Percentiles rank a stretch among this genome's conserved stretches.
Evolutionary conservation across 1,140 invertebrate species (phyloP).

Genomic region (Melitaea cinxia): DNA sequence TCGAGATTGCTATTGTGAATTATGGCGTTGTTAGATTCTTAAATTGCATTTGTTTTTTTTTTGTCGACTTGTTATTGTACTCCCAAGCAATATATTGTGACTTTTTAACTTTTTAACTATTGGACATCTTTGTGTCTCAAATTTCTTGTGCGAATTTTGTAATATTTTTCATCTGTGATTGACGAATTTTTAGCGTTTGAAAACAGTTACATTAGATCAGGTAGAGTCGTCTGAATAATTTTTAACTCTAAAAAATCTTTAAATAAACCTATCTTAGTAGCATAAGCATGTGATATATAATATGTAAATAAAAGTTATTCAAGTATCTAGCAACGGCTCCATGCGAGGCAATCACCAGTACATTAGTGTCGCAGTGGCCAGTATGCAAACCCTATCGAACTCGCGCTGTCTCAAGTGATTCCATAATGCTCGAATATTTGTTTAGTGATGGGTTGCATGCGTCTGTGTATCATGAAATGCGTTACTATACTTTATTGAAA

Average conservation of each 20-base stretch:
- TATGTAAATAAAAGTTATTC: conserved; percentile 1
- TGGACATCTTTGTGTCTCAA: too few relatives aligned
- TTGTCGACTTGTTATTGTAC: not conserved
- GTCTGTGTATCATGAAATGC: not conserved
- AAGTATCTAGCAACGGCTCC: conserved; percentile 23
- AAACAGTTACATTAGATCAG: too few relatives aligned
- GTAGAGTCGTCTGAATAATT: too few relatives aligned
- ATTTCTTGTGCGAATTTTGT: too few relatives aligned
- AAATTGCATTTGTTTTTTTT: not conserved
- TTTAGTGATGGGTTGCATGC: conserved; percentile 14
- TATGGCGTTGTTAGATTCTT: conserved; percentile 2
- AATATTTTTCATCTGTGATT: too few relatives aligned
- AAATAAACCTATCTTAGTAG: too few relatives aligned
- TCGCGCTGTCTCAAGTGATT: conserved; percentile 53
- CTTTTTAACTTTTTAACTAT: too few relatives aligned
- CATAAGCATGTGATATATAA: not conserved
- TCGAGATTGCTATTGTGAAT: conserved; percentile 12
- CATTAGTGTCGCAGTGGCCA: conserved; percentile 53
- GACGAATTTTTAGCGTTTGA: too few relatives aligned
- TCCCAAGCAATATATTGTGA: too few relatives aligned
- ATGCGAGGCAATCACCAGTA: conserved; percentile 56
- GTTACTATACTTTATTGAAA: too few relatives aligned
- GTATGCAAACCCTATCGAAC: conserved; percentile 55
- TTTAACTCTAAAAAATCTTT: too few relatives aligned
- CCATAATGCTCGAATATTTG: conserved; percentile 36